These are phyloP conservation scores for Festucalex cinctus DNA, from an alignment of 2,113 vertebrate species.

Conservation along the genomic window DNA sequence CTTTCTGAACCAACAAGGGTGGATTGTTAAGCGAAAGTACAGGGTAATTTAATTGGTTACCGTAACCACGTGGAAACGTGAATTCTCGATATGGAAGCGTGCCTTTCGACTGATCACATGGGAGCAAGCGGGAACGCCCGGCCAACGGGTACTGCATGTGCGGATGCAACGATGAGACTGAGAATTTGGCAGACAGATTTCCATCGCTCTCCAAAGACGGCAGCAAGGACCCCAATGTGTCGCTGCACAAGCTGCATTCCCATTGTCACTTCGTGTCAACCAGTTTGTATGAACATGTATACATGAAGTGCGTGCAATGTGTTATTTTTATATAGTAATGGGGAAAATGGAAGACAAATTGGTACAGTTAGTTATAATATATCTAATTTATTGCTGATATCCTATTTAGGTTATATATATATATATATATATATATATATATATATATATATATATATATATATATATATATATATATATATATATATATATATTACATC, in stretches of 20 bases:
- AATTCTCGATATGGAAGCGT: conserved; percentile 28
- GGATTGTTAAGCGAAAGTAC: conserved; percentile 32
- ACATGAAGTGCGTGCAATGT: conserved; percentile 52
- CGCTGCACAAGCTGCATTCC: conserved; percentile 36
- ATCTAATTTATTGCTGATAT: conserved; percentile 70
- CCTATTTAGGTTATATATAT: too few species aligned
- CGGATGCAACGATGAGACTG: conserved; percentile 18
- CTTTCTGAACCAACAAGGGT: conserved; percentile 39
- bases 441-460: too few species aligned
- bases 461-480: conserved; percentile 9
- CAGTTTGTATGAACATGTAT: conserved; percentile 43
- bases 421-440: conserved; percentile 26
- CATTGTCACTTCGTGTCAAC: conserved; percentile 29
- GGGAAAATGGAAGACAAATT: conserved; percentile 45
- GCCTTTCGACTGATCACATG: conserved; percentile 9
- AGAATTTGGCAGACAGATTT: conserved; percentile 38
- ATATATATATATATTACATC: conserved; percentile 40
- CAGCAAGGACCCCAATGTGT: conserved; percentile 25
- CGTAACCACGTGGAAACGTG: conserved; percentile 37
- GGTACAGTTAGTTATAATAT: conserved; percentile 63
- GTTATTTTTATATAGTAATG: conserved; percentile 67
- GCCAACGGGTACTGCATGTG: conserved; percentile 16
- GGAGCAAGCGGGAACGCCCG: conserved; percentile 10
- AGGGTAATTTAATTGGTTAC: conserved; percentile 33
- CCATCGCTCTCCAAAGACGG: conserved; percentile 53